Evolutionary conservation across 2,888 invertebrate species (phyloP).

Genomic region (Caenorhabditis sp.): DNA sequence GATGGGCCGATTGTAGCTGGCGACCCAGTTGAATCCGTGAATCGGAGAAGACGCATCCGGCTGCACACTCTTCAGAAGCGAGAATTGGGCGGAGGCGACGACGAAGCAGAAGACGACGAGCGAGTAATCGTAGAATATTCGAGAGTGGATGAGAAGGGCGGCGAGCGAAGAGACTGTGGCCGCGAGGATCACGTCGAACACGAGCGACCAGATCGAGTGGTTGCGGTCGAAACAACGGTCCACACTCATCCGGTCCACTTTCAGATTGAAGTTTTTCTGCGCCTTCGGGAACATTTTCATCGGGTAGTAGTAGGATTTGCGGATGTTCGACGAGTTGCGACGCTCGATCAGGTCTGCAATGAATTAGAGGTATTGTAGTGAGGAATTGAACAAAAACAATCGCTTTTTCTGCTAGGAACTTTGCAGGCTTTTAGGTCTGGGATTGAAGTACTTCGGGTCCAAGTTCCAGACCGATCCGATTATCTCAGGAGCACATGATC

Average conservation of each 20-base stretch:
- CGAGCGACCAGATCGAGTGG: slow-evolving; percentile 87
- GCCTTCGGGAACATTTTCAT: slow-evolving; percentile 72
- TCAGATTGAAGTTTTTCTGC: slow-evolving; percentile 70
- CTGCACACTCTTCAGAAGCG: slow-evolving; percentile 87
- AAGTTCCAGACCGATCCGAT: too few species aligned
- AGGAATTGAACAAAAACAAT: too few species aligned
- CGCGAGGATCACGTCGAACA: slow-evolving; percentile 88
- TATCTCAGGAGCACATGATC: too few species aligned
- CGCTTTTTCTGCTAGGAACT: too few species aligned
- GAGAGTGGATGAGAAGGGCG: slow-evolving; percentile 80
- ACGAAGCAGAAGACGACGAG: slow-evolving; percentile 96
- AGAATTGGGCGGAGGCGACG: slow-evolving; percentile 92
- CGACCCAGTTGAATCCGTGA: slow-evolving; percentile 83
- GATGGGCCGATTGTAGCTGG: slow-evolving; percentile 83
- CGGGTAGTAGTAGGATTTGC: slow-evolving; percentile 75
- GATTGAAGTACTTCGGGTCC: too few species aligned
- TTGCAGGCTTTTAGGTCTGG: too few species aligned
- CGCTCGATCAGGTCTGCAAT: slow-evolving; percentile 14
- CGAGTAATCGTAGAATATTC: slow-evolving; percentile 91
- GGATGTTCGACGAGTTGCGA: slow-evolving; percentile 55
- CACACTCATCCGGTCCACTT: slow-evolving; percentile 88
- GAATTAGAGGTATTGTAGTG: too few species aligned
- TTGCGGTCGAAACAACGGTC: slow-evolving; percentile 93
- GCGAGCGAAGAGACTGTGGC: slow-evolving; percentile 87
- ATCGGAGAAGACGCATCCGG: slow-evolving; percentile 98